Conservation (phyloP, 2,888 invertebrate genomes). For the Hipparchia semele region DNA sequence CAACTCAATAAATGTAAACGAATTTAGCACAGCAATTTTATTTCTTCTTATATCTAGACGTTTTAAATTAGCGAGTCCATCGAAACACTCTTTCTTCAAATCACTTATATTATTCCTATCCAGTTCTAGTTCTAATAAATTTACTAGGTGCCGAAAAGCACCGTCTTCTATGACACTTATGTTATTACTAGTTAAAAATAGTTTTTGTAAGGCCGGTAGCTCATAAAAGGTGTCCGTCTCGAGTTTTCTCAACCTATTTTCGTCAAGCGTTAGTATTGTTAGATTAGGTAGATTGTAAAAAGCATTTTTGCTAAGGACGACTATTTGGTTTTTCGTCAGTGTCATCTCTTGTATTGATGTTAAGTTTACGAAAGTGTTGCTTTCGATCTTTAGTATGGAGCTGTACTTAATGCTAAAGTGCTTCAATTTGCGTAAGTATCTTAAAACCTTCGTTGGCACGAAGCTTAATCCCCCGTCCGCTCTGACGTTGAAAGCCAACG, state of each 20-base stretch:
- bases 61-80: slow-evolving; percentile 88
- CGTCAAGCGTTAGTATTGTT: slow-evolving; percentile 87
- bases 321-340: slow-evolving; percentile 87
- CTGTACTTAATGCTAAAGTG: slow-evolving; percentile 88
- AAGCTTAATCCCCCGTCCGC: slow-evolving; percentile 87
- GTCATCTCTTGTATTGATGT: slow-evolving; percentile 87
- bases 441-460: slow-evolving; percentile 88
- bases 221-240: slow-evolving; percentile 89
- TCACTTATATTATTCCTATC: slow-evolving; percentile 90
- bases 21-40: slow-evolving; percentile 88
- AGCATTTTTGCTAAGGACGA: slow-evolving; percentile 85
- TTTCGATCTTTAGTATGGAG: slow-evolving; percentile 86
- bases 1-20: slow-evolving; percentile 90
- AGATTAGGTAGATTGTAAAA: slow-evolving; percentile 89
- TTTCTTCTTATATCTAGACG: slow-evolving; percentile 89
- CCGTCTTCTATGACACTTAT: slow-evolving; percentile 93
- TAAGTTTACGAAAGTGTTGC: slow-evolving; percentile 89
- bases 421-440: slow-evolving; percentile 85
- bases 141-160: slow-evolving; percentile 88
- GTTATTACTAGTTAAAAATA: slow-evolving; percentile 94
- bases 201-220: slow-evolving; percentile 87
- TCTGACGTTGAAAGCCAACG: slow-evolving; percentile 87
- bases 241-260: slow-evolving; percentile 89
- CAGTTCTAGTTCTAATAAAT: slow-evolving; percentile 90
- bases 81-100: slow-evolving; percentile 89